A percentile compares a stretch with the other conserved stretches of the same genome.
These are phyloP conservation scores for Oplegnathus fasciatus DNA, from an alignment of 2,113 vertebrate genomes.

Conservation along the genomic window DNA sequence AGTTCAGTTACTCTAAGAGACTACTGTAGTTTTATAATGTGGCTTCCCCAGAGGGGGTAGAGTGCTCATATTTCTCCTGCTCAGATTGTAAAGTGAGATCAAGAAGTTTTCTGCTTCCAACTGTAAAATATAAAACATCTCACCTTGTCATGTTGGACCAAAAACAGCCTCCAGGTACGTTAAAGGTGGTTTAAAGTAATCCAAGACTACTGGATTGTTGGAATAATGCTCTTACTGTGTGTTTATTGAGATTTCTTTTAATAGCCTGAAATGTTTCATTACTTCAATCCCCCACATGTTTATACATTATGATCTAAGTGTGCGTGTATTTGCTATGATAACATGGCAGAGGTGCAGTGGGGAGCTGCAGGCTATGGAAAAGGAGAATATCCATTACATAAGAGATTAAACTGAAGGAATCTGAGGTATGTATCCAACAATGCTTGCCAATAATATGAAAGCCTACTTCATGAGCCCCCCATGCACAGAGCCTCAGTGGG, in stretches of 20 bases:
- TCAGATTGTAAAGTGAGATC: conserved; percentile 40
- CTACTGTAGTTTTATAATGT: conserved; percentile 39
- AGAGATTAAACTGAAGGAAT: conserved; percentile 84
- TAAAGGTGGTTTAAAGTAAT: background rate
- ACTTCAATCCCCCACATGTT: conserved; percentile 38
- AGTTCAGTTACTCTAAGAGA: conserved; percentile 37
- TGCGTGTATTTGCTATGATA: conserved; percentile 60
- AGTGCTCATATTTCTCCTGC: conserved; percentile 7
- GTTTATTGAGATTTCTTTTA: conserved; percentile 47
- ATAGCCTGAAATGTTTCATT: conserved; percentile 48
- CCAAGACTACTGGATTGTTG: background rate
- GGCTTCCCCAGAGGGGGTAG: conserved; percentile 9
- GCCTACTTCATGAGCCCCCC: conserved; percentile 55
- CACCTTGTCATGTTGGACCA: conserved; percentile 21
- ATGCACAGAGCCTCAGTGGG: conserved; percentile 49
- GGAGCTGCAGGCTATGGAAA: conserved; percentile 67
- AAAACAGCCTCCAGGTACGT: background rate
- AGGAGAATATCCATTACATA: conserved; percentile 82
- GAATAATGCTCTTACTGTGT: background rate
- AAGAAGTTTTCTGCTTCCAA: conserved; percentile 14
- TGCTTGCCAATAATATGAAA: conserved; percentile 72
- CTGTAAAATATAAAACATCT: conserved; percentile 24
- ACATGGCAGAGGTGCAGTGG: conserved; percentile 53
- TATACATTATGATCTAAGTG: conserved; percentile 46
- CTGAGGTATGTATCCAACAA: conserved; percentile 79